phyloP scores from a whole-genome alignment of 1,140 invertebrate genomes.

The Littorina saxatilis region DNA sequence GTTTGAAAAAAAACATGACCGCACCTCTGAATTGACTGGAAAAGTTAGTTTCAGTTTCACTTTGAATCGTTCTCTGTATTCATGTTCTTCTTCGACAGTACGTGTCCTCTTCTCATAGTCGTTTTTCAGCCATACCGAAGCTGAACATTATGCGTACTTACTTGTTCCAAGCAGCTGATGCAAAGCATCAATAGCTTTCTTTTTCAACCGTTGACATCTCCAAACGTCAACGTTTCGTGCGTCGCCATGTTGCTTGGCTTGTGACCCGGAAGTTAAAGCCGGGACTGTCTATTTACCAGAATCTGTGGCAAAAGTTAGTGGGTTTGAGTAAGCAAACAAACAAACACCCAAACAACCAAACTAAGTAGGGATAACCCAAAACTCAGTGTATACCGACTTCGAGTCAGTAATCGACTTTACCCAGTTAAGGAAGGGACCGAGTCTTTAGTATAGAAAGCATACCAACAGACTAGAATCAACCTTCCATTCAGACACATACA shows the following conservation, averaged over 20 bases:
- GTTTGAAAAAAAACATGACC: neutral
- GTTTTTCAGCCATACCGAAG: neutral
- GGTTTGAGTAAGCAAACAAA: neutral
- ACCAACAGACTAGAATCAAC: too few species aligned
- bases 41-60: neutral
- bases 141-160: neutral
- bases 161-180: neutral
- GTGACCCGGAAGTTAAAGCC: slow-evolving; percentile 18
- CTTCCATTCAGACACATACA: too few species aligned
- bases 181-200: neutral
- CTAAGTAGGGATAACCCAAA: too few species aligned
- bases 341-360: neutral
- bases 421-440: neutral
- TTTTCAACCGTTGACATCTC: slow-evolving; percentile 14
- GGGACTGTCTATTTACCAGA: neutral
- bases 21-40: too few species aligned
- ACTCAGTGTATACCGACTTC: too few species aligned
- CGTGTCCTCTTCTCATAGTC: neutral
- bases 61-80: neutral
- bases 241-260: slow-evolving; percentile 5
- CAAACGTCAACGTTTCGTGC: neutral
- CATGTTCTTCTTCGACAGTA: too few species aligned
- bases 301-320: neutral
- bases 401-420: neutral
- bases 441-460: neutral